Evolutionary conservation across 2,888 invertebrate genomes (phyloP), one percentile per base, ranked within the genome.

Genomic region (Dorcus hopei): DNA sequence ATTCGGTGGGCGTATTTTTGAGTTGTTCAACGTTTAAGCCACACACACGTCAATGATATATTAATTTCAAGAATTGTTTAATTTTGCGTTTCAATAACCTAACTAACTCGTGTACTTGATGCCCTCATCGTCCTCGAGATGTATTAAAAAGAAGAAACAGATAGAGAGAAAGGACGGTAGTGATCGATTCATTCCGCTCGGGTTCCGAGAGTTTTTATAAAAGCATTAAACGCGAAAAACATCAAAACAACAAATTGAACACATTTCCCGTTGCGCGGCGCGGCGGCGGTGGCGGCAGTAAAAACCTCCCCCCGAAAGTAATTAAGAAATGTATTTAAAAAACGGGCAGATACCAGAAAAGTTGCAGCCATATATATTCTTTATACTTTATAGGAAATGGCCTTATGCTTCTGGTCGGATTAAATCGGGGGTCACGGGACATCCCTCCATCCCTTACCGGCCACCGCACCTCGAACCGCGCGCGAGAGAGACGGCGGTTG

Each of bases 341-440:
- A 74, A 72, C 71, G 54, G 54, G 59, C 63, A 64, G 66, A 68
- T 68, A 69, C 68, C 70, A 71, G 69, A 70, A 70, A 73, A 72
- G 70, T 70, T 72, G 69, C 70, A 66, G 72, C 71, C 72, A 70
- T 74, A 74, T 71, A 73, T 72, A 73, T 73, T 69, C 72, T 68
- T 73, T 73, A 73, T 71, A 70, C 72, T 72, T 72, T 73, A 73
- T 73, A 72, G 73, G 72, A 72, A 74, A 72, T 72, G 72, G 71
- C 72, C 70, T 72, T 71, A 70, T 70, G 73, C 73, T 72, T 68
- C 71, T 62, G 66, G 70, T 70, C 70, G 57, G 56, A 40, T 53
- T 38, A 38, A 54, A 49, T 53, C 65, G 65, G 66, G 63, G 65
- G 59, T 61, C 66, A 50, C 58, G 52, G 57, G 9, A 16, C 19